Evolutionary conservation across 2,797 vertebrate genomes (phyloP), one percentile per base, ranked within the genome.

Genomic region (Margarornis squamiger): DNA sequence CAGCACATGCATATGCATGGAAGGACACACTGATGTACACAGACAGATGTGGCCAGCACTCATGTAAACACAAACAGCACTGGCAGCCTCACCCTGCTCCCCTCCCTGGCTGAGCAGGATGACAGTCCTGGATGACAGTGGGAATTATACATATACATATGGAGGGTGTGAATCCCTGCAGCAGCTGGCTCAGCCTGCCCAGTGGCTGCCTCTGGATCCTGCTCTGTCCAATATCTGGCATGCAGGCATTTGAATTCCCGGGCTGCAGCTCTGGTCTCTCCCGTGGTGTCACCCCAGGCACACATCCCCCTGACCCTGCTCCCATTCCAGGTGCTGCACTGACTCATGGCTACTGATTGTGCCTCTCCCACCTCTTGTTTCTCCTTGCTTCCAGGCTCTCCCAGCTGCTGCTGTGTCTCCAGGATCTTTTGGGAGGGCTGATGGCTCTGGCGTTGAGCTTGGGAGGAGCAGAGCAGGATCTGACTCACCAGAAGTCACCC

Each of bases 381-480:
- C 29, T 63, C 32, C 39, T 30, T 12, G 23, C 13, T 77, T 32
- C 55, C 38, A 27, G 45, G n/a, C 9, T 77, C 20, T 7, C 32
- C 15, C 7, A 16, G 27, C 27, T 54, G 59, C 39, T 1, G 1
- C 0, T 0, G 12, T 36, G 29, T 12, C 59, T 76, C 30, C 32
- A 38, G 49, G 43, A 15, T 57, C 29, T 34, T 30, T 19, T 16
- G 38, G 45, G 34, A 3, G 0, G 29, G n/a, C 59, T 63, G 38
- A 38, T 29, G 30, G 38, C 27, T 52, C 34, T 1, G 1, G 11
- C 30, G 34, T 27, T 21, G 15, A 23, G 32, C 18, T 26, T 63
- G 32, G 55, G 29, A 73, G 24, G 16, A 59, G 19, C 2, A 2
- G 24, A 12, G 19, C 19, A 46, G 32, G 18, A 16, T 2, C 1